A percentile compares a stretch with the other conserved stretches of the same genome.
Evolutionary conservation across 92 coral and sea anemone species (phyloP).

Genomic region (Heteractis magnifica): DNA sequence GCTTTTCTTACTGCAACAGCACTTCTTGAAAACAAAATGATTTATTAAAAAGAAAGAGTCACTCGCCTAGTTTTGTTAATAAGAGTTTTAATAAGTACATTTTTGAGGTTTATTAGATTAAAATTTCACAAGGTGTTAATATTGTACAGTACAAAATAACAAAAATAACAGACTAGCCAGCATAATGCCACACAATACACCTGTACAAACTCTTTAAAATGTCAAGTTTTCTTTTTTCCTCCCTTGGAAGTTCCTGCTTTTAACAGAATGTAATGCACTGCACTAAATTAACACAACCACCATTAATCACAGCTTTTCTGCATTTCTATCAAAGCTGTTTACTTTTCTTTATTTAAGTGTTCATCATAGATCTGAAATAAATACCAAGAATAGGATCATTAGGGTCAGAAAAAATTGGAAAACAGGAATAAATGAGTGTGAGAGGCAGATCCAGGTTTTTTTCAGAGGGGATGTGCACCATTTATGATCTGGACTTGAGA

Average conservation of each 20-base stretch:
- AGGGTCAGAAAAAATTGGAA: too few species aligned
- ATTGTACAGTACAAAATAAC: slow-evolving; percentile 10
- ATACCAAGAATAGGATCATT: neutral
- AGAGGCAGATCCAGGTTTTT: too few species aligned
- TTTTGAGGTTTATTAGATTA: slow-evolving; percentile 5
- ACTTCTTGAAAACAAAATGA: too few species aligned
- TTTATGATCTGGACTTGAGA: too few species aligned
- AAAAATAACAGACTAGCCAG: neutral
- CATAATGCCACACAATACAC: neutral
- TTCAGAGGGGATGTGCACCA: too few species aligned
- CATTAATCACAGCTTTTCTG: neutral
- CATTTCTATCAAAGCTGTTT: neutral
- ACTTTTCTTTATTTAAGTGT: neutral
- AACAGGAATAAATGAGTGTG: too few species aligned
- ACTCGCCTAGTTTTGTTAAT: neutral
- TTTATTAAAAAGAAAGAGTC: neutral
- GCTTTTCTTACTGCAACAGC: too few species aligned
- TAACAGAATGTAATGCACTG: slow-evolving; percentile 2
- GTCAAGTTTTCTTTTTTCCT: neutral
- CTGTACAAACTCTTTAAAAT: neutral
- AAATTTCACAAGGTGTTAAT: slow-evolving; percentile 35
- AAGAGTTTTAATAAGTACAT: neutral
- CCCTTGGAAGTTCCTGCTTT: neutral
- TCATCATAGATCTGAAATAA: slow-evolving; percentile 4
- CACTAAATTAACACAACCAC: slow-evolving; percentile 19